A percentile compares a stretch with the other conserved stretches of the same genome.
phyloP scores from a whole-genome alignment of 2,888 invertebrate genomes.

The Heliconius ethilla region DNA sequence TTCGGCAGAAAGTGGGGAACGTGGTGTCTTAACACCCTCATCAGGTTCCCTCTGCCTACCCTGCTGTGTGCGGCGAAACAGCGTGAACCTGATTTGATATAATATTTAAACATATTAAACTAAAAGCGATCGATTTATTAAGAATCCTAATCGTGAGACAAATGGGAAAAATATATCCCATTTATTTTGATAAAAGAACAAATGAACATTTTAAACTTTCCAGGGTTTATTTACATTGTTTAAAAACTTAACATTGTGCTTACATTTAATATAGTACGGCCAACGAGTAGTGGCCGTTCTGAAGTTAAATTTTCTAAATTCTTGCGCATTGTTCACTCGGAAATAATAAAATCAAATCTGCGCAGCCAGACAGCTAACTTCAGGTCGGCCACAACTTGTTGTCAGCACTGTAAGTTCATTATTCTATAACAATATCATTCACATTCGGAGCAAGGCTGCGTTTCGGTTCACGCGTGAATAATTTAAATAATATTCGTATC shows the following conservation, averaged over 20 bases:
- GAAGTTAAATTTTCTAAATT: too few relatives aligned
- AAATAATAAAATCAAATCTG: too few relatives aligned
- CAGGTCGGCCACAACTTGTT: too few relatives aligned
- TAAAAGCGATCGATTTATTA: neutral
- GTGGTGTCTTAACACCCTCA: too few relatives aligned
- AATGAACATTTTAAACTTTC: neutral
- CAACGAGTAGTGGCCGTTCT: too few relatives aligned
- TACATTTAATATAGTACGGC: neutral
- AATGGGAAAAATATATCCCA: neutral
- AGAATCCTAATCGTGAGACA: neutral
- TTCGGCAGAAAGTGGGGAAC: too few relatives aligned
- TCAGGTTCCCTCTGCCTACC: too few relatives aligned
- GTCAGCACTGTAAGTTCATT: constrained; percentile 20
- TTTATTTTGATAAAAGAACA: neutral
- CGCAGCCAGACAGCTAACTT: too few relatives aligned
- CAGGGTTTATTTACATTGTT: neutral
- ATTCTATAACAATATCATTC: constrained; percentile 47
- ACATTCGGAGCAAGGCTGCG: constrained; percentile 57
- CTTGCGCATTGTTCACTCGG: too few relatives aligned
- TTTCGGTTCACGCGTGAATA: constrained; percentile 48
- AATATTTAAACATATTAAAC: neutral
- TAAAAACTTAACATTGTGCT: constrained; percentile 1
- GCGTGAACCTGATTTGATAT: too few relatives aligned
- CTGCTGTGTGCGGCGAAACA: too few relatives aligned
- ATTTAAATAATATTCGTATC: constrained; percentile 41